phyloP scores from a whole-genome alignment of 2,888 invertebrate genomes.

The Geophilus truncorum region DNA sequence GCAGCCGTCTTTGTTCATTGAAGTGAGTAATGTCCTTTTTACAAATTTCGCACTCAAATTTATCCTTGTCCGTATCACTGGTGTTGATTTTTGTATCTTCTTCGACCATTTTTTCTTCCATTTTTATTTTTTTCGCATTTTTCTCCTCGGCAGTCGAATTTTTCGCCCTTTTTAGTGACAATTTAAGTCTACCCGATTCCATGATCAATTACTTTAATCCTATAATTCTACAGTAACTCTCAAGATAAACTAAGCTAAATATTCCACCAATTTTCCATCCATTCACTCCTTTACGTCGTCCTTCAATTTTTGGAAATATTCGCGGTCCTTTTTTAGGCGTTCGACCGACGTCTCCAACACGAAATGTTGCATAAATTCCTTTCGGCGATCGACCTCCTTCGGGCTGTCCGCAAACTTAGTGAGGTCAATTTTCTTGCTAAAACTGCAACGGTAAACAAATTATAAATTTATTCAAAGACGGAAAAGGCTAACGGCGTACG shows the following conservation, averaged over 20 bases:
- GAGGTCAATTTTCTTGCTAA: too few species aligned
- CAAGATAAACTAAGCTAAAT: neutral
- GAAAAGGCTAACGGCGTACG: too few species aligned
- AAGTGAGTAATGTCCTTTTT: neutral
- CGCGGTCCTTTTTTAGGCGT: neutral
- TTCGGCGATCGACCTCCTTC: neutral
- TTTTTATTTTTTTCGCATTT: neutral
- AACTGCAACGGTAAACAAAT: too few species aligned
- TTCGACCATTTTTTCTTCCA: neutral
- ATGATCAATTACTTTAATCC: neutral
- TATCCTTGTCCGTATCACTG: neutral
- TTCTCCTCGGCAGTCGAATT: neutral
- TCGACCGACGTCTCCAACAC: neutral
- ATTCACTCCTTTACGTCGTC: neutral
- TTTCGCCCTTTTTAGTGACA: neutral
- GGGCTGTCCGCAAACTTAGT: neutral
- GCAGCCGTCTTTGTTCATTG: neutral
- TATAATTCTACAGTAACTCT: neutral
- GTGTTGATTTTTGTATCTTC: too few species aligned
- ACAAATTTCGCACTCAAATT: neutral
- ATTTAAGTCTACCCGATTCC: neutral
- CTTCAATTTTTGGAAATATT: neutral
- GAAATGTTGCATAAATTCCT: neutral
- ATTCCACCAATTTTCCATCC: too few species aligned
- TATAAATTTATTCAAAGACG: too few species aligned